Conservation (phyloP, 2,888 invertebrate genomes). For the Chrysina gloriosa region DNA sequence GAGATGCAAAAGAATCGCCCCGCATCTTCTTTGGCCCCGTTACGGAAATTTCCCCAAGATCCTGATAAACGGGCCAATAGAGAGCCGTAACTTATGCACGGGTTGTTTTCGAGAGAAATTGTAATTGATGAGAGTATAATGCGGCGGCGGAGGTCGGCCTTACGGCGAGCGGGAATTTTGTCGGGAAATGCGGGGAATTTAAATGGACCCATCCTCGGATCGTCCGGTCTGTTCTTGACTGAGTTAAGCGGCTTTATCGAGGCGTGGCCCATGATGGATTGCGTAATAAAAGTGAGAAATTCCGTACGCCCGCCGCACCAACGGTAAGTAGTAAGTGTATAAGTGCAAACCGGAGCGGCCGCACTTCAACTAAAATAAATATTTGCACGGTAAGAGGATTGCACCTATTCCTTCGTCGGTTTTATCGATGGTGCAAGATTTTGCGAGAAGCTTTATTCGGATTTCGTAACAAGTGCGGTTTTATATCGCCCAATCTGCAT, state of each 20-base stretch:
- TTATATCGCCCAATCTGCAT: too few relatives aligned
- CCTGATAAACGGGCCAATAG: slow-evolving; percentile 29
- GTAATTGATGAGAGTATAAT: slow-evolving; percentile 37
- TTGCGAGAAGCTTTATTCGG: not conserved
- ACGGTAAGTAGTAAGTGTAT: not conserved
- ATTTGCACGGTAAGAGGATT: not conserved
- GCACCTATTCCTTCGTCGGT: not conserved
- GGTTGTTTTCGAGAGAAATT: slow-evolving; percentile 36
- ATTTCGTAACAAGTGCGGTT: not conserved
- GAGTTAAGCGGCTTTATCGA: slow-evolving; percentile 19
- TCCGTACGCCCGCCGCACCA: too few relatives aligned
- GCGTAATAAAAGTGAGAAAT: slow-evolving; percentile 28
- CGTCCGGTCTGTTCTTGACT: slow-evolving; percentile 6
- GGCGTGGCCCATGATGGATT: slow-evolving; percentile 18
- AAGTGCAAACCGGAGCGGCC: not conserved
- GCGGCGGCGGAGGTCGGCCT: not conserved
- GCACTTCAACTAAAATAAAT: not conserved
- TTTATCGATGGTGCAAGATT: not conserved
- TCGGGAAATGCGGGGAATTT: slow-evolving; percentile 30
- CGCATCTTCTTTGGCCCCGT: too few relatives aligned
- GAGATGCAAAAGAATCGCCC: too few relatives aligned
- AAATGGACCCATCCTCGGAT: slow-evolving; percentile 18
- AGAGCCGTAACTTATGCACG: slow-evolving; percentile 36
- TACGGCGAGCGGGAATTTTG: slow-evolving; percentile 12
- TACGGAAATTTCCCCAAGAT: slow-evolving; percentile 8